Evolutionary conservation across 2,113 vertebrate species (phyloP).

Genomic region (Rattus norvegicus): DNA sequence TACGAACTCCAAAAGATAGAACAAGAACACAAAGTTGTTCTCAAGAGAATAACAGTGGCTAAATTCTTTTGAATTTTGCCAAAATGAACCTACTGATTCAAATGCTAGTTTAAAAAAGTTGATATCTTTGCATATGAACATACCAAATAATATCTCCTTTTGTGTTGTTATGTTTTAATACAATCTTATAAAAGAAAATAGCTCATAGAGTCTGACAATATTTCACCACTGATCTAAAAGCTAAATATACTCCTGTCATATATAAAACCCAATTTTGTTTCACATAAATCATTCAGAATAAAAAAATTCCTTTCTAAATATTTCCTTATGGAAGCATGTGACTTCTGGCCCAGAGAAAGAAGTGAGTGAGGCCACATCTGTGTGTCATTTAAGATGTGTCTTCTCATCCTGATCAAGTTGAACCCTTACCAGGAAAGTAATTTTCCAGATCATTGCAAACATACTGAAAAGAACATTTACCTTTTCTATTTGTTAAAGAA

Average conservation of each 20-base stretch:
- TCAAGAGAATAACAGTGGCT: neutral
- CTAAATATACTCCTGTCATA: conserved; percentile 26
- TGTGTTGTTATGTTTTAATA: conserved; percentile 15
- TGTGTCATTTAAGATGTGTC: conserved; percentile 43
- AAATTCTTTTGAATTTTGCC: conserved; percentile 32
- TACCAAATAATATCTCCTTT: conserved; percentile 9
- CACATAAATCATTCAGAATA: conserved; percentile 43
- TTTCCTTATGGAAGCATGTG: conserved; percentile 58
- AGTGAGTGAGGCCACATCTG: conserved; percentile 70
- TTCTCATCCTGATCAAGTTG: conserved; percentile 44
- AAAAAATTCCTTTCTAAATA: conserved; percentile 61
- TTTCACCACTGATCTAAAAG: neutral
- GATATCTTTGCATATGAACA: conserved; percentile 36
- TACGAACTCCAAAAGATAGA: neutral
- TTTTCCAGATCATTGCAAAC: conserved; percentile 9
- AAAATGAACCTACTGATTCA: conserved; percentile 26
- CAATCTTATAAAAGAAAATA: conserved; percentile 36
- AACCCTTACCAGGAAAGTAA: conserved; percentile 42
- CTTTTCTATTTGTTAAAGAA: conserved; percentile 28
- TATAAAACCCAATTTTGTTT: conserved; percentile 61
- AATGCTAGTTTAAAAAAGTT: neutral
- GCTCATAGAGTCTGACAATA: neutral
- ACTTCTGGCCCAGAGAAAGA: conserved; percentile 70
- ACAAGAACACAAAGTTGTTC: neutral
- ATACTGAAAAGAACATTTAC: neutral